Conservation (phyloP, 2,113 vertebrate species). For the Oncorhynchus mykiss region DNA sequence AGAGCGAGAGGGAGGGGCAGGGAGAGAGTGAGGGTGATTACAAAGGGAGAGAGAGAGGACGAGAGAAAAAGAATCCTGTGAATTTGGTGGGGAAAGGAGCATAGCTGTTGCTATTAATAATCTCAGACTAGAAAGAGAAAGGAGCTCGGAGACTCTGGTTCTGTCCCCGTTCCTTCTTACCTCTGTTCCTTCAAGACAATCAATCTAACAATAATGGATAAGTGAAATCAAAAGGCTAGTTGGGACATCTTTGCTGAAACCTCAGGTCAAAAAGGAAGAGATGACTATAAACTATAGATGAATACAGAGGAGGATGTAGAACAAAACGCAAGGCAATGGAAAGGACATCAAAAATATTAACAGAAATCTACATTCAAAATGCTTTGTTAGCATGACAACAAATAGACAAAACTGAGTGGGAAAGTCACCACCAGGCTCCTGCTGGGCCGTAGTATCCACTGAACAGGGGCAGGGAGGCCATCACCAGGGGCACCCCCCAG, state of each 20-base stretch:
- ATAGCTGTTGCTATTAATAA: slow-evolving; percentile 79
- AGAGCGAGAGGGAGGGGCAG: slow-evolving; percentile 4
- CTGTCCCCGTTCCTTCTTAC: slow-evolving; percentile 46
- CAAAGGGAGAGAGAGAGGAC: slow-evolving; percentile 40
- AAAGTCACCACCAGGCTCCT: slow-evolving; percentile 73
- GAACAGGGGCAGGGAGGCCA: slow-evolving; percentile 69
- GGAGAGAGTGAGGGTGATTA: slow-evolving; percentile 34
- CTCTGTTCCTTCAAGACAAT: background rate
- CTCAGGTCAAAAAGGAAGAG: too few species aligned
- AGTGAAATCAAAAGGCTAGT: background rate
- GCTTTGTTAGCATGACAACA: slow-evolving; percentile 53
- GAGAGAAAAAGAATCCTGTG: slow-evolving; percentile 60
- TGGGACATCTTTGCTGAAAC: background rate
- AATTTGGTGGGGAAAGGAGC: slow-evolving; percentile 60
- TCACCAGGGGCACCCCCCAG: slow-evolving; percentile 75
- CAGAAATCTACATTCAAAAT: slow-evolving; percentile 53
- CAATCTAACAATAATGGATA: background rate
- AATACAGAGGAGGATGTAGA: background rate
- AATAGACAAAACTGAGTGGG: slow-evolving; percentile 60
- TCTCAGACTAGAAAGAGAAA: slow-evolving; percentile 65
- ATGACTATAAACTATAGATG: background rate
- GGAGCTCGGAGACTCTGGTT: slow-evolving; percentile 68
- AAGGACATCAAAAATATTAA: background rate
- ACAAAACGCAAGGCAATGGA: background rate
- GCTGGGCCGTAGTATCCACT: slow-evolving; percentile 76